These are phyloP conservation scores for Grantiella picta DNA, from an alignment of 2,113 vertebrate genomes.

Conservation along the genomic window DNA sequence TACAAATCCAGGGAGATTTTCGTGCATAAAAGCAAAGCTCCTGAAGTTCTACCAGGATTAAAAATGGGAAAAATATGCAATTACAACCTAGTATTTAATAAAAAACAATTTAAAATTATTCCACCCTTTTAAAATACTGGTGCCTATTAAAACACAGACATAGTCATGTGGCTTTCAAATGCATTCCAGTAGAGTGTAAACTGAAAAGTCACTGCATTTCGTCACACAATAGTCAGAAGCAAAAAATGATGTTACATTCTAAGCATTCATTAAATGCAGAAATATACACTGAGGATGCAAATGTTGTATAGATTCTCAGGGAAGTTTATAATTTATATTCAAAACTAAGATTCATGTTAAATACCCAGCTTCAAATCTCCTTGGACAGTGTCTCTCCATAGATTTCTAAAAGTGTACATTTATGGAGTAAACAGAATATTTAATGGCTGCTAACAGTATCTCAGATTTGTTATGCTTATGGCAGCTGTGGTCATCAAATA, in stretches of 20 bases:
- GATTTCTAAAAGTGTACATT: conserved; percentile 50
- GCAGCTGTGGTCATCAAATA: conserved; percentile 58
- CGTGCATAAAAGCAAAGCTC: neutral
- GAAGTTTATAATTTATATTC: conserved; percentile 34
- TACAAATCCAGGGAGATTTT: conserved; percentile 8
- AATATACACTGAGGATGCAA: conserved; percentile 30
- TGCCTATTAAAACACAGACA: neutral
- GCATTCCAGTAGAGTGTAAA: neutral
- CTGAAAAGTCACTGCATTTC: neutral
- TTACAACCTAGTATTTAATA: neutral
- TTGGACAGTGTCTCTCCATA: conserved; percentile 27
- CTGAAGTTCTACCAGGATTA: conserved; percentile 15
- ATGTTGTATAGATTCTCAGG: neutral
- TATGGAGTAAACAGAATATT: conserved; percentile 63
- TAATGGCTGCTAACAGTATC: conserved; percentile 40
- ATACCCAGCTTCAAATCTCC: conserved; percentile 48
- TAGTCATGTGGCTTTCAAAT: neutral
- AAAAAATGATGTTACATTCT: neutral
- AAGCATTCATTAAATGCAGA: neutral
- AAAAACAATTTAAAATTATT: neutral
- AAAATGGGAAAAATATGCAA: neutral
- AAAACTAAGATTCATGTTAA: conserved; percentile 19
- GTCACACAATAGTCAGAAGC: neutral
- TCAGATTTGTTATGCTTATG: conserved; percentile 57
- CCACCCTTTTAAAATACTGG: neutral